A percentile compares a stretch with the other conserved stretches of the same genome.
These are phyloP conservation scores for Thumatha senex DNA, from an alignment of 2,888 invertebrate species.

Conservation along the genomic window DNA sequence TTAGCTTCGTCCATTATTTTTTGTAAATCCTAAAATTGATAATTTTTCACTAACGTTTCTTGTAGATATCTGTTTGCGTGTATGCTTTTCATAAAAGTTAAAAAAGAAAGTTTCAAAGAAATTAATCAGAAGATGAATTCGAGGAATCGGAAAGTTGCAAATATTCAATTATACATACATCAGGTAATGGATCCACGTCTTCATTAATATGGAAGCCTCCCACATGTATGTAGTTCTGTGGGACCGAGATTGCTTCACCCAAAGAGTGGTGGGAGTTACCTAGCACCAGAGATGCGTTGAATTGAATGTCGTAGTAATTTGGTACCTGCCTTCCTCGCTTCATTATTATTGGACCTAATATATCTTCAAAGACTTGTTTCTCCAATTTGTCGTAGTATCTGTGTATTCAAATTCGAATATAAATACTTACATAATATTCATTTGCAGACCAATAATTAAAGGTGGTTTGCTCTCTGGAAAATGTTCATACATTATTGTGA, in stretches of 20 bases:
- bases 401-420: neutral
- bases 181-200: constrained; percentile 32
- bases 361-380: constrained; percentile 9
- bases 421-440: constrained; percentile 18
- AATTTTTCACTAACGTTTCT: neutral
- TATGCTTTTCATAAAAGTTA: no score
- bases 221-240: constrained; percentile 26
- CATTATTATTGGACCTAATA: constrained; percentile 5
- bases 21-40: constrained; percentile 51
- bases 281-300: constrained; percentile 38
- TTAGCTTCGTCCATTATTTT: constrained; percentile 60
- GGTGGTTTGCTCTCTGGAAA: no score
- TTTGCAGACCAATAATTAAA: no score
- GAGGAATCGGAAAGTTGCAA: no score
- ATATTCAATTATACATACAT: constrained; percentile 14
- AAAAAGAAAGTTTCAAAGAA: no score
- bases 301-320: constrained; percentile 31
- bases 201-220: constrained; percentile 29
- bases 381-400: constrained; percentile 7
- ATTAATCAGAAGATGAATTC: no score
- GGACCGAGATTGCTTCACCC: constrained; percentile 17
- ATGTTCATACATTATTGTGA: no score
- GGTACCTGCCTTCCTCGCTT: constrained; percentile 29
- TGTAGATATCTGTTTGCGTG: no score
- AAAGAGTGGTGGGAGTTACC: constrained; percentile 28